These are phyloP conservation scores for Umimayanthus chanpuru DNA, from an alignment of 92 coral and sea anemone genomes.

Conservation along the genomic window DNA sequence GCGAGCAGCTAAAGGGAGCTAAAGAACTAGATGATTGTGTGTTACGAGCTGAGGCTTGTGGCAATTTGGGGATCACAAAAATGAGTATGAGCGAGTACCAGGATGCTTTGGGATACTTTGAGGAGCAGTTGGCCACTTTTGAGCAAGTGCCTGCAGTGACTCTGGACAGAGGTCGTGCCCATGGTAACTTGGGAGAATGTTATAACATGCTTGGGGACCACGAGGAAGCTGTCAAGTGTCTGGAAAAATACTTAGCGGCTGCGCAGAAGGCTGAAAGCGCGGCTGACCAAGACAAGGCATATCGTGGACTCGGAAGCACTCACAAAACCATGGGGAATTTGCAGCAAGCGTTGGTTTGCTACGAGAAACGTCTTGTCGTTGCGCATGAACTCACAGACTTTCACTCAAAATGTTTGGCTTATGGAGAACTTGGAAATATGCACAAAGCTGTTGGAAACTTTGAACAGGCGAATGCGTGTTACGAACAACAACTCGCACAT, in stretches of 20 bases:
- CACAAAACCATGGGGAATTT: slow-evolving; percentile 90
- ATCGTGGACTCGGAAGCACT: slow-evolving; percentile 95
- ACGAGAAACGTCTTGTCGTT: slow-evolving; percentile 91
- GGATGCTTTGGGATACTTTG: slow-evolving; percentile 83
- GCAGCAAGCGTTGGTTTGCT: slow-evolving; percentile 96
- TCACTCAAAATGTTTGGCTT: slow-evolving; percentile 87
- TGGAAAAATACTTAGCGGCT: slow-evolving; percentile 83
- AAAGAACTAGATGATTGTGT: slow-evolving; percentile 73
- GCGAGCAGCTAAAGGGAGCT: slow-evolving; percentile 81
- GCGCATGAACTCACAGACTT: slow-evolving; percentile 94
- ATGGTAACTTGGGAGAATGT: slow-evolving; percentile 94
- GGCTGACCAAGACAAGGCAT: slow-evolving; percentile 97
- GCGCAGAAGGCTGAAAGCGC: slow-evolving; percentile 84
- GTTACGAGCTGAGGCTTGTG: slow-evolving; percentile 77
- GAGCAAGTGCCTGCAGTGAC: slow-evolving; percentile 74
- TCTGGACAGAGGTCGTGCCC: slow-evolving; percentile 93
- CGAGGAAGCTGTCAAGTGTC: slow-evolving; percentile 77
- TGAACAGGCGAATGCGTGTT: slow-evolving; percentile 91
- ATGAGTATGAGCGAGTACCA: slow-evolving; percentile 75
- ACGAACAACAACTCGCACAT: slow-evolving; percentile 78
- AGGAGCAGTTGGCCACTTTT: slow-evolving; percentile 80
- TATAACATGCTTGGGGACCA: slow-evolving; percentile 76
- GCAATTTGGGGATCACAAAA: slow-evolving; percentile 85
- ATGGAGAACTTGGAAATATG: slow-evolving; percentile 94
- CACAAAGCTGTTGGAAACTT: slow-evolving; percentile 94